These are phyloP conservation scores for Caenorhabditis plicata DNA, from an alignment of 2,888 invertebrate species.

Conservation along the genomic window DNA sequence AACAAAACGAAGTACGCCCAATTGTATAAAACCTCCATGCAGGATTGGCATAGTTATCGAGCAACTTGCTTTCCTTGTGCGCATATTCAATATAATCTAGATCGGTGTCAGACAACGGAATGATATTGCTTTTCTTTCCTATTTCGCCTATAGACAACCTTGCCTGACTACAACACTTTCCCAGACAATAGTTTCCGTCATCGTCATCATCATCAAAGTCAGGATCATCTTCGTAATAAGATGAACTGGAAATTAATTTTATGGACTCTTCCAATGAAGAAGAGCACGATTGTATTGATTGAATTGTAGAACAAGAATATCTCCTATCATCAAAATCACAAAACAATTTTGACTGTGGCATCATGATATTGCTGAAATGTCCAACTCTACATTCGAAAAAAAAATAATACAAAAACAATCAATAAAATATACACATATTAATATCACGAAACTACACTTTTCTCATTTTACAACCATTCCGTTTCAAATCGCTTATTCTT, in stretches of 20 bases:
- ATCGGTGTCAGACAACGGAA: conserved; percentile 39
- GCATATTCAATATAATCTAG: conserved; percentile 39
- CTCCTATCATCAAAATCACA: too few species aligned
- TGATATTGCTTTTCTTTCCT: too few species aligned
- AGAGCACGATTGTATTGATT: conserved; percentile 16
- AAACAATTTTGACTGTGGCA: too few species aligned
- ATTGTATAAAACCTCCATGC: conserved; percentile 34
- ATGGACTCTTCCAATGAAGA: conserved; percentile 13
- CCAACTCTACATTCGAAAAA: too few species aligned
- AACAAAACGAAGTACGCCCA: conserved; percentile 26
- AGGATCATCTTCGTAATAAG: background rate
- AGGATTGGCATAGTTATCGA: conserved; percentile 37
- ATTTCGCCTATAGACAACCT: too few species aligned
- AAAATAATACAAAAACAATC: too few species aligned
- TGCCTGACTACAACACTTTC: background rate
- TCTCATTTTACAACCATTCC: too few species aligned
- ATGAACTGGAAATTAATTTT: conserved; percentile 11
- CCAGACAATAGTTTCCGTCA: background rate
- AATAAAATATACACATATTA: too few species aligned
- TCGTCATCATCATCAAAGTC: background rate
- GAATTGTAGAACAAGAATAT: too few species aligned
- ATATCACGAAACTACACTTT: too few species aligned
- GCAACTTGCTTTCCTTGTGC: conserved; percentile 26
- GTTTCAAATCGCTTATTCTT: too few species aligned
- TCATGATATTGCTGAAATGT: too few species aligned